Base-by-base conservation (phyloP, 2,113 vertebrate genomes). In the Octodon degus region DNA sequence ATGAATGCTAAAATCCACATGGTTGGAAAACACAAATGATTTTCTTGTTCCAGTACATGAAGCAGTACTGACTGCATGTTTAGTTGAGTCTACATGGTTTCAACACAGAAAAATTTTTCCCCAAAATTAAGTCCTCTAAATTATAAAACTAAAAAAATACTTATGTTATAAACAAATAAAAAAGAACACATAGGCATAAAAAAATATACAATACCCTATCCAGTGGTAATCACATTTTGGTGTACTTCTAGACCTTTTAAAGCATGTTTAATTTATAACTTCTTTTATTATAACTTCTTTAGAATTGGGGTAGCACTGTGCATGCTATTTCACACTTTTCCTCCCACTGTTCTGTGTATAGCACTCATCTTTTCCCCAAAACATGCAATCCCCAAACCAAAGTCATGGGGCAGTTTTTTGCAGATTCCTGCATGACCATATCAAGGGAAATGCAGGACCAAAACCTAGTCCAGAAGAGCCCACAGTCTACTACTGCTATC, bases 171-270 rank as follows among this genome's bases (percentile, higher is more conserved):
- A 40, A 88, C 4, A 84, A 25, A 82, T 34, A 53, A 55, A 68
- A 30, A 58, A 19, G 7, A 76, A 65, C 13, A 72, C 0, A 65
- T 9, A 19, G 68, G 30, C 47, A 2, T 85, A 55, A 76, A 63
- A 65, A 90, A 53, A 93, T 47, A 86, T 2, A 90, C 4, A 88
- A 90, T 77, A 34, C 2, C 3, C 25, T 79, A 86, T 27, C 63
- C 4, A 85, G 72, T 91, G 60, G 93, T 37, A 43, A 63, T 55
- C 32, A 79, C 0, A 55, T 53, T 47, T 94, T 85, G n/a, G 60
- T 53, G 40, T 91, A 80, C 68, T 81, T 87, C 47, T 25, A 92
- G 82, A 90, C 12, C 37, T 87, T 90, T 88, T 82, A 62, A 72
- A 77, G 53, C 24, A 83, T 2, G 65, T 62, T 50, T 60, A 47